phyloP scores from a whole-genome alignment of 2,888 invertebrate species.

The Eilema sororculum region DNA sequence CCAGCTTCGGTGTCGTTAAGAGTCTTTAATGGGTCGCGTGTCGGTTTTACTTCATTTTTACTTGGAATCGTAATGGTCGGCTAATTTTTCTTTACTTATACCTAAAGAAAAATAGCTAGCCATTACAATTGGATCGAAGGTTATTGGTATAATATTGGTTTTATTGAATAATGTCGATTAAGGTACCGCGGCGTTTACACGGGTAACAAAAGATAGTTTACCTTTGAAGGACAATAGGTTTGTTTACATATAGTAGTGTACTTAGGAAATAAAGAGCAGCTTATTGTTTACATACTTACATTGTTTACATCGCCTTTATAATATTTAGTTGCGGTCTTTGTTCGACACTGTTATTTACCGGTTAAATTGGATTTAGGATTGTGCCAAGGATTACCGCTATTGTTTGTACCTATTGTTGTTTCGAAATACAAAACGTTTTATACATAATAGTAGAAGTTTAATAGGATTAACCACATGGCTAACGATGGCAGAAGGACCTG shows the following conservation, averaged over 20 bases:
- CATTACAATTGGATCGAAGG: conserved; percentile 44
- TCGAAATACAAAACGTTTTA: background rate
- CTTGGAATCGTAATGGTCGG: conserved; percentile 70
- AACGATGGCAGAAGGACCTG: background rate
- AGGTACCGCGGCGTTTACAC: conserved; percentile 14
- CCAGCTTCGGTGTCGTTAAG: conserved; percentile 79
- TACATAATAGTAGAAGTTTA: background rate
- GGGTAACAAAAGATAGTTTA: conserved; percentile 29
- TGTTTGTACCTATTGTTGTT: background rate
- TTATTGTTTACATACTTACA: conserved; percentile 16
- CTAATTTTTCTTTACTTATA: conserved; percentile 71
- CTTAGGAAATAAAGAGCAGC: conserved; percentile 19
- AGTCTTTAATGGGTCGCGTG: conserved; percentile 76
- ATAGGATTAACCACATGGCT: background rate
- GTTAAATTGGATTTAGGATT: conserved; percentile 21
- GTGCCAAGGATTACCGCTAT: conserved; percentile 10
- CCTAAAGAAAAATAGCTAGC: conserved; percentile 1
- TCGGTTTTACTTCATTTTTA: conserved; percentile 74
- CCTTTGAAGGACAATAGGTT: conserved; percentile 20
- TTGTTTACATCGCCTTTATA: conserved; percentile 15
- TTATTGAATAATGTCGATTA: conserved; percentile 23
- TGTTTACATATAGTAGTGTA: conserved; percentile 12
- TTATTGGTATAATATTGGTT: conserved; percentile 41
- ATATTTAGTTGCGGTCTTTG: conserved; percentile 7
- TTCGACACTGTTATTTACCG: conserved; percentile 8